Evolutionary conservation across 2,888 invertebrate genomes (phyloP).

Genomic region (Alcis repandata): DNA sequence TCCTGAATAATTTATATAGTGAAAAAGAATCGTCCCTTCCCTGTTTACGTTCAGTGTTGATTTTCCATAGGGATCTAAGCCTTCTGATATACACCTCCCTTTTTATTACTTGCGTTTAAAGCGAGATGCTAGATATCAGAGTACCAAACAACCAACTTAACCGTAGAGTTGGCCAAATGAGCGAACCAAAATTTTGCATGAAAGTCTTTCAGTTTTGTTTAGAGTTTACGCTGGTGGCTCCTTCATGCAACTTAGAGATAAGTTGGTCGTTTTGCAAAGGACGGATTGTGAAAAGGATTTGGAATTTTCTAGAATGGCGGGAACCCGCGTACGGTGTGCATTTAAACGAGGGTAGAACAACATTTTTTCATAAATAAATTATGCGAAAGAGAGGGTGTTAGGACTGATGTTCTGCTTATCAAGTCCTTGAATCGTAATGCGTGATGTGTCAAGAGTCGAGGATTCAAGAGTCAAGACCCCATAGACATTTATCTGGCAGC

Average conservation of each 20-base stretch:
- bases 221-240: slow-evolving; percentile 3
- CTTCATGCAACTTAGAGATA: neutral
- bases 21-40: slow-evolving; percentile 65
- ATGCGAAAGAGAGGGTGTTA: slow-evolving; percentile 39
- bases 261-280: slow-evolving; percentile 43
- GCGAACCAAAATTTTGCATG: neutral
- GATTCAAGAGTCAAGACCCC: neutral
- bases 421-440: slow-evolving; percentile 42
- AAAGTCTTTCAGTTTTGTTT: neutral
- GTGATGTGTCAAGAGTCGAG: slow-evolving; percentile 14
- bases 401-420: slow-evolving; percentile 33
- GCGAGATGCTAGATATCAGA: slow-evolving; percentile 39
- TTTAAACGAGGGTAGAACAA: slow-evolving; percentile 48
- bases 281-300: slow-evolving; percentile 70
- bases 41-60: slow-evolving; percentile 72
- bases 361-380: slow-evolving; percentile 46
- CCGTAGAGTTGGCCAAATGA: neutral
- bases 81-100: slow-evolving; percentile 57
- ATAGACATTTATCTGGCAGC: neutral
- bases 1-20: slow-evolving; percentile 75
- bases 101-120: slow-evolving; percentile 43
- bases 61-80: slow-evolving; percentile 69
- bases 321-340: slow-evolving; percentile 48
- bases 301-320: slow-evolving; percentile 44
- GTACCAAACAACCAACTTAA: neutral